These are phyloP conservation scores for Psilanteris sp. DNA, from an alignment of 1,140 invertebrate species.

Conservation along the genomic window DNA sequence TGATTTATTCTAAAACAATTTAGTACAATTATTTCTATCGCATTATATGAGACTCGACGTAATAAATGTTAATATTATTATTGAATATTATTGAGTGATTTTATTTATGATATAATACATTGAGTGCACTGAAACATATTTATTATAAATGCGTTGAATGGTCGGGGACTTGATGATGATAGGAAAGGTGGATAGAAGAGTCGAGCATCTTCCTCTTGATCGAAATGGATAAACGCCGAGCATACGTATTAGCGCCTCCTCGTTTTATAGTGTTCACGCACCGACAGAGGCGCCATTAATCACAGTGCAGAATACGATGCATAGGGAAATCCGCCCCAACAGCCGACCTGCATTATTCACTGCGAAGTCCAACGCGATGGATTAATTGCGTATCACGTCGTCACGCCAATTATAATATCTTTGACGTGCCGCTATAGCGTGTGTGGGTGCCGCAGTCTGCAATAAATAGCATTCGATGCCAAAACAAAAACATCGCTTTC, in stretches of 20 bases:
- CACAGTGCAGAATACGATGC: slow-evolving; percentile 57
- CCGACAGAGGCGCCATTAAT: slow-evolving; percentile 72
- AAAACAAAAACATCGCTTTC: slow-evolving; percentile 22
- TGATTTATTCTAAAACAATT: too few relatives aligned
- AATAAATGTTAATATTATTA: slow-evolving; percentile 17
- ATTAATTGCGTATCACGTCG: slow-evolving; percentile 72
- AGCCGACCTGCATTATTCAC: slow-evolving; percentile 70
- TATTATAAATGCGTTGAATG: slow-evolving; percentile 56
- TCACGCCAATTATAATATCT: slow-evolving; percentile 71
- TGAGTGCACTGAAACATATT: slow-evolving; percentile 52
- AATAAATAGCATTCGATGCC: slow-evolving; percentile 21
- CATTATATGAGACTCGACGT: too few relatives aligned
- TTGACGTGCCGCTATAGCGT: slow-evolving; percentile 31
- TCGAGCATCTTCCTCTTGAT: slow-evolving; percentile 58
- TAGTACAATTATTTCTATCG: too few relatives aligned
- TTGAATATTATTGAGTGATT: slow-evolving; percentile 12
- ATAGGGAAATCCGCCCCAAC: slow-evolving; percentile 58
- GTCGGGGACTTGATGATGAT: slow-evolving; percentile 51
- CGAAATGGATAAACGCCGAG: slow-evolving; percentile 67
- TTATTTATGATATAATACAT: slow-evolving; percentile 38
- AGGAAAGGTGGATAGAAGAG: slow-evolving; percentile 39
- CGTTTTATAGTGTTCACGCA: slow-evolving; percentile 71
- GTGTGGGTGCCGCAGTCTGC: slow-evolving; percentile 29
- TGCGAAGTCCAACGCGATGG: slow-evolving; percentile 64
- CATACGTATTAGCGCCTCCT: slow-evolving; percentile 69